Conservation (phyloP, 2,113 vertebrate genomes). For the Jaculus jaculus region DNA sequence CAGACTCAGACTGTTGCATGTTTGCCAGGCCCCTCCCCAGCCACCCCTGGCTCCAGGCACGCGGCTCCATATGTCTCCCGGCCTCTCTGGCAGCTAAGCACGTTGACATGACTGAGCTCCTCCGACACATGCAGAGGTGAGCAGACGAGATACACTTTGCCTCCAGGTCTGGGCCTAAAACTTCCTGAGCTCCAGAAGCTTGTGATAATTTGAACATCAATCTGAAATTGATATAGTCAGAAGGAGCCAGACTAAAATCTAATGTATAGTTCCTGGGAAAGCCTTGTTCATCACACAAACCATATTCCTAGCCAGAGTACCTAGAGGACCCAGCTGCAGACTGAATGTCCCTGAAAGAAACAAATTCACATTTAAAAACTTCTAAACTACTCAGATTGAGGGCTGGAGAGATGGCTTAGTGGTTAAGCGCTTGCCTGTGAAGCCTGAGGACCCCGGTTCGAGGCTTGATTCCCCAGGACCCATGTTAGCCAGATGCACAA, state of each 20-base stretch:
- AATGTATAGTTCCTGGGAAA: not conserved
- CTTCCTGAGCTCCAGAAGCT: not conserved
- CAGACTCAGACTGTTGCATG: not conserved
- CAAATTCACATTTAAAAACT: too few species aligned
- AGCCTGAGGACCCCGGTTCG: too few species aligned
- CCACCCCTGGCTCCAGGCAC: not conserved
- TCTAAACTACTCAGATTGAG: not conserved
- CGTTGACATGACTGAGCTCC: not conserved
- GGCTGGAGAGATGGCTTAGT: too few species aligned
- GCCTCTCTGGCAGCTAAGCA: not conserved
- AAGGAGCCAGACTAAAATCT: conserved; percentile 3
- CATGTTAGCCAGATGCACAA: too few species aligned
- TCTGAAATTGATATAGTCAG: conserved; percentile 8
- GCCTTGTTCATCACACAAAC: not conserved
- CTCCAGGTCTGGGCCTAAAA: not conserved
- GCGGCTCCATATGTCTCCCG: not conserved
- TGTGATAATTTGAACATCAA: conserved; percentile 10
- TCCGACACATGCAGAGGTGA: not conserved
- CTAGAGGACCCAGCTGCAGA: not conserved
- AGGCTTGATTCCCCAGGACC: too few species aligned
- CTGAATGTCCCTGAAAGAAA: not conserved
- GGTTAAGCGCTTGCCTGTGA: too few species aligned
- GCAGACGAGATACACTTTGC: not conserved
- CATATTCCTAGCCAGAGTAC: not conserved
- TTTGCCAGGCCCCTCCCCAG: not conserved